Conservation (phyloP, 2,888 invertebrate genomes). For the Heteromurus nitidus region DNA sequence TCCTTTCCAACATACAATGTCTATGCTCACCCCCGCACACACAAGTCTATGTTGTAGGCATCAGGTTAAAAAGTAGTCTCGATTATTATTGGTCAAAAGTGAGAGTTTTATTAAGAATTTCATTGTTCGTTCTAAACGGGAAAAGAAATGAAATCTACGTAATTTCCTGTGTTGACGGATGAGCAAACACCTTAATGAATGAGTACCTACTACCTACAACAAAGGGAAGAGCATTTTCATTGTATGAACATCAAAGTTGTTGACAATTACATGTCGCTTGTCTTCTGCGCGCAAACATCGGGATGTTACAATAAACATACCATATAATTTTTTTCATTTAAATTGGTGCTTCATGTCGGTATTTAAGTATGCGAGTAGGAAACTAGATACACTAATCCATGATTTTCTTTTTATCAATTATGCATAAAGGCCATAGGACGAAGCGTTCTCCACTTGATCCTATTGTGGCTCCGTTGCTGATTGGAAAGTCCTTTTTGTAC, state of each 20-base stretch:
- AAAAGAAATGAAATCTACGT: conserved; percentile 49
- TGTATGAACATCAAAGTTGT: too few relatives aligned
- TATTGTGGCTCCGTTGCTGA: conserved; percentile 61
- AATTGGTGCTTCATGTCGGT: too few relatives aligned
- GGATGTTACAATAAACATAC: background rate
- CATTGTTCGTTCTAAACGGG: conserved; percentile 46
- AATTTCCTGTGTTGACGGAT: conserved; percentile 57
- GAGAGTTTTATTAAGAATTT: conserved; percentile 49
- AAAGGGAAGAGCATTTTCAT: conserved; percentile 43
- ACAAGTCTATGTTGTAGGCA: conserved; percentile 56
- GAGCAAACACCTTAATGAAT: conserved; percentile 42
- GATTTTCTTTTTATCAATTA: background rate
- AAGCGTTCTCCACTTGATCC: conserved; percentile 66
- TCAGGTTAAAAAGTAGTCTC: conserved; percentile 45
- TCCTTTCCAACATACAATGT: conserved; percentile 9
- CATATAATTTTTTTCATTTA: background rate
- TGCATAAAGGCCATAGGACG: conserved; percentile 46
- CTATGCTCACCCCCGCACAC: too few relatives aligned
- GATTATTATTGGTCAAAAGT: conserved; percentile 33
- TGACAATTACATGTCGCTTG: too few relatives aligned
- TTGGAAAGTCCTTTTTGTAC: conserved; percentile 65
- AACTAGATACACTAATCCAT: background rate
- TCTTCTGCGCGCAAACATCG: too few relatives aligned
- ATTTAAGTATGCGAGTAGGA: too few relatives aligned
- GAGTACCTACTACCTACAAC: too few relatives aligned